Evolutionary conservation across 1,140 invertebrate genomes (phyloP), one percentile per base, ranked within the genome.

Genomic region (Hesperophylax magnus): DNA sequence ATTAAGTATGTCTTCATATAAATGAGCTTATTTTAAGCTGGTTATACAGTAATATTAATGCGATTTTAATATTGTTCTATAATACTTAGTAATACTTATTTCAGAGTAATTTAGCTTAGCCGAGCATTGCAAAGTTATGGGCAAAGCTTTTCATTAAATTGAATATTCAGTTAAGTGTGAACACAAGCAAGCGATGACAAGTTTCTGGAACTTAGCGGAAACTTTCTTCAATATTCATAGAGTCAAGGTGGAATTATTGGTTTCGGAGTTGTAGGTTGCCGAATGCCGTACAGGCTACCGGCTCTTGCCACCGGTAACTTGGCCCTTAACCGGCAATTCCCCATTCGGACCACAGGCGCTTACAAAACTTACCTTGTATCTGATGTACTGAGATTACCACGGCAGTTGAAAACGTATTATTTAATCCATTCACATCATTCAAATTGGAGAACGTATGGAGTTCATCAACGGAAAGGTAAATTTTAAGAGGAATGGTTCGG

Each of bases 121-220:
- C 67, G n/a, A 71, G 39, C 8, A 20, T 71, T 52, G 15, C n/a
- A 17, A 71, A 71, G 71, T 75, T 75, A 58, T n/a, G 52, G 24
- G 52, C 47, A 53, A 53, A 72, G 69, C 47, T 47, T 72, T 72
- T 72, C 69, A 53, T 39, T 72, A 58, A 75, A 75, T 75, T 75
- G 52, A 75, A 75, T 75, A 75, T 75, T 58, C 71, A 56, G 54
- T 58, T 75, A 75, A 75, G 71, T 75, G 71, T 75, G 71, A 75
- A 75, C 71, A 58, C 71, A 75, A 75, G 54, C 71, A 56, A 75
- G 53, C 71, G 54, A 58, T 75, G 71, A 75, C 71, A 75, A 75
- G 71, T 75, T 75, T 75, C 53, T 56, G 27, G 17, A 56, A 75
- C 52, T 75, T 75, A 27, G 22, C 18, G 54, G 52, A 56, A 75